Conservation (phyloP, 2,797 vertebrate species). For the Naso thynnoides region DNA sequence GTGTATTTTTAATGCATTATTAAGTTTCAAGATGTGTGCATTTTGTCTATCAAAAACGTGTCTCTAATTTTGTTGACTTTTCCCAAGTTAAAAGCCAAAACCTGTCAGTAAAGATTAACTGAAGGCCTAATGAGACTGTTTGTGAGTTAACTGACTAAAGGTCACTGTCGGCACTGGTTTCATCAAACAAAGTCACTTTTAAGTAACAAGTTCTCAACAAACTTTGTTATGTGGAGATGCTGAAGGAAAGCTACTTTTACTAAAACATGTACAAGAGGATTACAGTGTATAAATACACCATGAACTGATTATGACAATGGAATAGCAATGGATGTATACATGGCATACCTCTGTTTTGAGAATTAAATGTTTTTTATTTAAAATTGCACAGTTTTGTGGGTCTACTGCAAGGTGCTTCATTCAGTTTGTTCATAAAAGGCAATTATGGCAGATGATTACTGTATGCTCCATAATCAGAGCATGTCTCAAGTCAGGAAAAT, state of each 20-base stretch:
- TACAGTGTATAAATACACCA: too few species aligned
- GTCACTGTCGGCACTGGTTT: conserved; percentile 70
- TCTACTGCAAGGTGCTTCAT: conserved; percentile 12
- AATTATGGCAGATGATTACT: conserved; percentile 52
- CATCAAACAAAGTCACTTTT: conserved; percentile 53
- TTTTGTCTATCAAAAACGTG: conserved; percentile 37
- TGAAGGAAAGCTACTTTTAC: neutral
- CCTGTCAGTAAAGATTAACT: conserved; percentile 64
- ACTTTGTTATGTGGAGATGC: neutral
- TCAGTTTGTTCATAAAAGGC: conserved; percentile 49
- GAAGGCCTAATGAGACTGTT: conserved; percentile 57
- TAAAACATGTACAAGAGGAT: neutral
- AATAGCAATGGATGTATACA: neutral
- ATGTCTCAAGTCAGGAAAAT: conserved; percentile 25
- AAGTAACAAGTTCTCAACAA: conserved; percentile 37
- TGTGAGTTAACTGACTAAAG: conserved; percentile 72
- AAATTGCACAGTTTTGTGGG: conserved; percentile 15
- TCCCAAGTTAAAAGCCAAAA: conserved; percentile 49
- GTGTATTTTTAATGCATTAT: conserved; percentile 1
- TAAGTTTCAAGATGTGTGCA: conserved; percentile 25
- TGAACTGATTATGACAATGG: neutral
- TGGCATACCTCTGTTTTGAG: neutral
- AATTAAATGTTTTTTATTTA: conserved; percentile 19
- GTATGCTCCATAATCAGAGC: conserved; percentile 47
- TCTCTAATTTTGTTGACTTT: conserved; percentile 63